Conservation (phyloP, 2,797 vertebrate genomes). For the Margarornis squamiger region DNA sequence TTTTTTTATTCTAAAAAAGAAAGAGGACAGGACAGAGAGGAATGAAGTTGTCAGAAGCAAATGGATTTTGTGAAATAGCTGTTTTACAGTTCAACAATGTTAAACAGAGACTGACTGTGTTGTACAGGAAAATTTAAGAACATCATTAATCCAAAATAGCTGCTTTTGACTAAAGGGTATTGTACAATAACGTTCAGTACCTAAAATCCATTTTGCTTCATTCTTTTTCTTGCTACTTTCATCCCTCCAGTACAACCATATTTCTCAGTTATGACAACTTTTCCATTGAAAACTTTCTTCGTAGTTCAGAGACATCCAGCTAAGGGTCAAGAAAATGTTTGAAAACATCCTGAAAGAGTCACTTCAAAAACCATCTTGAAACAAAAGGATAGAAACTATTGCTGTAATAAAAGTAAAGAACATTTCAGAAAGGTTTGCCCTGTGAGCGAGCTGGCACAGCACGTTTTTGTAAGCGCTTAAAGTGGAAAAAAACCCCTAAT, state of each 20-base stretch:
- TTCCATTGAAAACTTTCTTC: constrained; percentile 3
- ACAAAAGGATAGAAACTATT: background rate
- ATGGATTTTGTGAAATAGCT: constrained; percentile 48
- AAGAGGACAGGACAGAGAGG: background rate
- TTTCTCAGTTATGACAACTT: background rate
- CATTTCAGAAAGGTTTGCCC: background rate
- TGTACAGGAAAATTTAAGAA: constrained; percentile 23
- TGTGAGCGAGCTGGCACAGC: background rate
- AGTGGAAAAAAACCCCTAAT: background rate
- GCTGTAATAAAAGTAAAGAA: background rate
- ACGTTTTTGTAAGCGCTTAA: background rate
- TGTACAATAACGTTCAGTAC: background rate
- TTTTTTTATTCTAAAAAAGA: background rate
- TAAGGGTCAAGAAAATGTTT: background rate
- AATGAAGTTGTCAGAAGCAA: constrained; percentile 37
- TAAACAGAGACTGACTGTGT: constrained; percentile 37
- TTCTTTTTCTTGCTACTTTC: constrained; percentile 15
- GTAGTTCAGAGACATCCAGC: background rate
- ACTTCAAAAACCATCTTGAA: constrained; percentile 4
- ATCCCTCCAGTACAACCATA: background rate
- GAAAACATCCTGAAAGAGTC: background rate
- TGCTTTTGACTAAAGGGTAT: constrained; percentile 18
- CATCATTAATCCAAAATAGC: constrained; percentile 21
- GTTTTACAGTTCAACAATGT: constrained; percentile 54
- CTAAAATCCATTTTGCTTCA: background rate